phyloP scores from a whole-genome alignment of 2,797 vertebrate genomes.

The Pogonophryne albipinna region DNA sequence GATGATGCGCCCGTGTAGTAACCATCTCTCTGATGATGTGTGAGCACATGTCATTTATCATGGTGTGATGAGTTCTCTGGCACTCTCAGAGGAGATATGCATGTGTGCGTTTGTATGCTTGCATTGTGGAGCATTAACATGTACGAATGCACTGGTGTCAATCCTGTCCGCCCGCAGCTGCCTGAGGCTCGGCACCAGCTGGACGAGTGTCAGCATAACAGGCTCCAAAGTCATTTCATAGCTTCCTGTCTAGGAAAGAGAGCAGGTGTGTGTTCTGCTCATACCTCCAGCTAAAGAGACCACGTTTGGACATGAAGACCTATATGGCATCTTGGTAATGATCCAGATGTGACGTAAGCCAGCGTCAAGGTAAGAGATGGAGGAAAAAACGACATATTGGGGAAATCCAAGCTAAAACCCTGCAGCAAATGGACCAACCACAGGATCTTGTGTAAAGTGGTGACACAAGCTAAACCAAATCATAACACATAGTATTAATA shows the following conservation, averaged over 20 bases:
- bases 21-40: neutral
- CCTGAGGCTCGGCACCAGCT: constrained; percentile 69
- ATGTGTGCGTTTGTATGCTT: neutral
- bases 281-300: constrained; percentile 60
- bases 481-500: no score
- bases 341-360: neutral
- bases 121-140: constrained; percentile 39
- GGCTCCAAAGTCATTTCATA: constrained; percentile 60
- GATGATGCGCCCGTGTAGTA: constrained; percentile 11
- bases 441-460: no score
- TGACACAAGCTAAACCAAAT: no score
- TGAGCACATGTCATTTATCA: constrained; percentile 37
- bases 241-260: constrained; percentile 57
- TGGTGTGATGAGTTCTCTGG: constrained; percentile 13
- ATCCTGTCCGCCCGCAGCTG: constrained; percentile 43
- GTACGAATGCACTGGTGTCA: constrained; percentile 53
- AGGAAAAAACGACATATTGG: neutral
- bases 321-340: constrained; percentile 26
- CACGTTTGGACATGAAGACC: constrained; percentile 30
- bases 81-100: constrained; percentile 7
- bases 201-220: constrained; percentile 46
- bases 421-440: no score
- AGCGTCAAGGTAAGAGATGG: neutral
- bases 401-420: neutral
- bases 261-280: constrained; percentile 66